phyloP scores from a whole-genome alignment of 1,140 invertebrate genomes.

The Papilio polyxenes region DNA sequence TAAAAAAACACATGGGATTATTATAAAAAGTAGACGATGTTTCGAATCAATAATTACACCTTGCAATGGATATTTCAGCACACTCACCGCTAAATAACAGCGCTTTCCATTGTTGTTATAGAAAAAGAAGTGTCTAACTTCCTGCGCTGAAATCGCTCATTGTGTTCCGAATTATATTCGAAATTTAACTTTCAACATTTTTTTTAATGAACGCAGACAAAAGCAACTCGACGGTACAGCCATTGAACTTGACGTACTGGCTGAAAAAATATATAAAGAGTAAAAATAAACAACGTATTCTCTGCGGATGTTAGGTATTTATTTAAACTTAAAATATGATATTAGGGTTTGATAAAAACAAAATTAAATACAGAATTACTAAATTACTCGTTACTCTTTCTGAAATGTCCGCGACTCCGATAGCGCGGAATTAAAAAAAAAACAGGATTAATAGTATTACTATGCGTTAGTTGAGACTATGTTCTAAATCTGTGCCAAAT shows the following conservation, averaged over 20 bases:
- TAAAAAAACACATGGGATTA: too few species aligned
- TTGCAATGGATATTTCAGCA: neutral
- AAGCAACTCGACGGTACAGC: neutral
- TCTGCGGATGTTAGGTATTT: neutral
- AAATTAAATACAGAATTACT: too few species aligned
- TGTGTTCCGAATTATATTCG: neutral
- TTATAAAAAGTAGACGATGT: neutral
- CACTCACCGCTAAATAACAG: neutral
- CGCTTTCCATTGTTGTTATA: conserved; percentile 11
- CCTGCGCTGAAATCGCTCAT: conserved; percentile 15
- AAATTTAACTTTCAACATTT: neutral
- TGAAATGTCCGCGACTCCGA: too few species aligned
- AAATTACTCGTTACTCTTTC: too few species aligned
- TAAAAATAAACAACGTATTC: neutral
- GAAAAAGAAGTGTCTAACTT: neutral
- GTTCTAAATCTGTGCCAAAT: too few species aligned
- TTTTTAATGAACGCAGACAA: neutral
- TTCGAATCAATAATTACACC: neutral
- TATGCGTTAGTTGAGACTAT: too few species aligned
- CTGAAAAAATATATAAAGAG: neutral
- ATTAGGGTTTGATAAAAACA: too few species aligned
- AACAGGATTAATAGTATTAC: too few species aligned
- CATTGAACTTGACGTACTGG: neutral
- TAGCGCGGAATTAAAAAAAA: too few species aligned
- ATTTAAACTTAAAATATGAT: too few species aligned